phyloP scores from a whole-genome alignment of 2,888 invertebrate genomes.

The Nysson spinosus region DNA sequence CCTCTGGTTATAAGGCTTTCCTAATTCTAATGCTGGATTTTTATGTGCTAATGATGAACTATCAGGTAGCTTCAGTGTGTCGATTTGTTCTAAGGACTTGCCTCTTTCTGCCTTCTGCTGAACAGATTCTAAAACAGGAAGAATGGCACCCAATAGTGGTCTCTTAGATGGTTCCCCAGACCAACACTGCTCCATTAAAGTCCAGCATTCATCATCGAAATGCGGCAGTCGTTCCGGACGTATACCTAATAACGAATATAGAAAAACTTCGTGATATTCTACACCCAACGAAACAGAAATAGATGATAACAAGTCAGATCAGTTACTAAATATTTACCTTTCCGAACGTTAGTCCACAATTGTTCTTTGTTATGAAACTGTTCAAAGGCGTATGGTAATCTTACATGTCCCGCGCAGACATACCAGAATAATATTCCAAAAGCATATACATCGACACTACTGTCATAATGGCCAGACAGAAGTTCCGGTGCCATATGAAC shows the following conservation, averaged over 20 bases:
- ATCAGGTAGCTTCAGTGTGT: constrained; percentile 54
- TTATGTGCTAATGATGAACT: constrained; percentile 49
- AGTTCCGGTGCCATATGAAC: constrained; percentile 96
- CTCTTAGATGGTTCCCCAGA: constrained; percentile 85
- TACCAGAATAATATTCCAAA: constrained; percentile 95
- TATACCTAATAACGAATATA: constrained; percentile 80
- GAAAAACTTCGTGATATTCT: no score
- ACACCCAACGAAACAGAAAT: not conserved
- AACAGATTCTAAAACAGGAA: constrained; percentile 83
- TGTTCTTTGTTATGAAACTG: constrained; percentile 91
- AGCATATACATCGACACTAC: constrained; percentile 92
- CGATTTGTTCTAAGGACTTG: constrained; percentile 64
- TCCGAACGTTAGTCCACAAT: constrained; percentile 89
- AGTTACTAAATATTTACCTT: constrained; percentile 80
- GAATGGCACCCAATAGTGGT: constrained; percentile 88
- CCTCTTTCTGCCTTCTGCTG: constrained; percentile 70
- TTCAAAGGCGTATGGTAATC: constrained; percentile 88
- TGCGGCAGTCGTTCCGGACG: constrained; percentile 87
- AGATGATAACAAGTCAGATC: not conserved
- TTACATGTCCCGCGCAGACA: constrained; percentile 89
- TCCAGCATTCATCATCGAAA: constrained; percentile 90
- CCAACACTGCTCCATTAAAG: constrained; percentile 91
- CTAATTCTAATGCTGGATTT: constrained; percentile 69
- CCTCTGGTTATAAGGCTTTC: constrained; percentile 74
- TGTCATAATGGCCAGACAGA: constrained; percentile 88